A percentile compares a stretch with the other conserved stretches of the same genome.
Evolutionary conservation across 1,140 invertebrate species (phyloP).

Genomic region (Lepidurus arcticus): DNA sequence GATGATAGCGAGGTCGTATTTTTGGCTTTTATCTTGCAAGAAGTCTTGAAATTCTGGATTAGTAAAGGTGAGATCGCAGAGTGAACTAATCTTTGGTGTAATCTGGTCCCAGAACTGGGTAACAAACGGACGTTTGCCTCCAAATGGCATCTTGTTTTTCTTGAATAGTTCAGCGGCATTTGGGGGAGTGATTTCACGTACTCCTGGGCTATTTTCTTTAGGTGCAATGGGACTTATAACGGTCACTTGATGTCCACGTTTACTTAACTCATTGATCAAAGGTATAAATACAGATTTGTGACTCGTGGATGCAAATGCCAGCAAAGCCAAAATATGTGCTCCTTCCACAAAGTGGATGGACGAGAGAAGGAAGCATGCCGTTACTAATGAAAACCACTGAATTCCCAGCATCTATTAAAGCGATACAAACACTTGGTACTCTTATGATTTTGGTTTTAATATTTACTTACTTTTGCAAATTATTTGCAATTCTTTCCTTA

Average conservation of each 20-base stretch:
- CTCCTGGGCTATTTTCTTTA: not conserved
- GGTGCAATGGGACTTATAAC: constrained; percentile 52
- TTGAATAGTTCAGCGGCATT: not conserved
- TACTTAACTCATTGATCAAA: constrained; percentile 56
- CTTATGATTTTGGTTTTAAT: too few species aligned
- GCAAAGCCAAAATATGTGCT: constrained; percentile 55
- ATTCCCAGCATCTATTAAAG: constrained; percentile 11
- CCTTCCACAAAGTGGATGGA: constrained; percentile 32
- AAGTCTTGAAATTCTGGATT: constrained; percentile 23
- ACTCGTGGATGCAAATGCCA: constrained; percentile 58
- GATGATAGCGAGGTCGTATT: constrained; percentile 42
- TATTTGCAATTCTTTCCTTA: too few species aligned
- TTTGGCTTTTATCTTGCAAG: constrained; percentile 4
- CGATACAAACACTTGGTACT: not conserved
- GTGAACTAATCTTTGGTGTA: not conserved
- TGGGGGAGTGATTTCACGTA: constrained; percentile 25
- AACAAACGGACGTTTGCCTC: too few species aligned
- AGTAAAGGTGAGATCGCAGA: not conserved
- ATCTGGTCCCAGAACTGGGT: not conserved
- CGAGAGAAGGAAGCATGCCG: not conserved
- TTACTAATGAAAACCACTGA: not conserved
- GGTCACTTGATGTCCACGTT: constrained; percentile 60
- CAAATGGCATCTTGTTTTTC: not conserved
- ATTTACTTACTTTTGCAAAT: too few species aligned
- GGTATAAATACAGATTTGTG: constrained; percentile 62